Evolutionary conservation across 2,888 invertebrate genomes (phyloP).

Genomic region (Scaeva pyrastri): DNA sequence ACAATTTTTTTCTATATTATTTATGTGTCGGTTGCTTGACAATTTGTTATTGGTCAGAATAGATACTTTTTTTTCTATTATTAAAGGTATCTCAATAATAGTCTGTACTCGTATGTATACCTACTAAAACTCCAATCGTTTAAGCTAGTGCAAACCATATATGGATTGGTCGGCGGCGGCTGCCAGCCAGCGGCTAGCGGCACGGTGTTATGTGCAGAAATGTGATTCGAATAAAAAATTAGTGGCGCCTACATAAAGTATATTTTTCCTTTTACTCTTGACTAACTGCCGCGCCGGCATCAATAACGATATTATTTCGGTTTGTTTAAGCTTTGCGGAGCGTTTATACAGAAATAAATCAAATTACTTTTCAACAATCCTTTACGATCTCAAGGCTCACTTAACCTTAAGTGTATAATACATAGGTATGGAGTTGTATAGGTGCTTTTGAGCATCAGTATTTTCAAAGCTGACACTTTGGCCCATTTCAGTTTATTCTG

Average conservation of each 20-base stretch:
- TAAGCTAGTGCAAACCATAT: conserved; percentile 57
- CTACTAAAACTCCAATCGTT: conserved; percentile 47
- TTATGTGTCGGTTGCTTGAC: conserved; percentile 57
- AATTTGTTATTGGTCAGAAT: conserved; percentile 71
- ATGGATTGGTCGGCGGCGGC: conserved; percentile 43
- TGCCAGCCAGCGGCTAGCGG: neutral
- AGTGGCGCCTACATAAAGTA: conserved; percentile 59
- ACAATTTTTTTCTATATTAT: conserved; percentile 59
- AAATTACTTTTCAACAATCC: conserved; percentile 8
- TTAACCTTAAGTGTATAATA: neutral
- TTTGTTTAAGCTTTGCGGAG: neutral
- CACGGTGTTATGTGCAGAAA: conserved; percentile 55
- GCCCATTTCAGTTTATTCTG: conserved; percentile 11
- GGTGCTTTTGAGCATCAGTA: conserved; percentile 2
- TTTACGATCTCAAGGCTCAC: neutral
- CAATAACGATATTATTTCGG: conserved; percentile 50
- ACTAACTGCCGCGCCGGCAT: conserved; percentile 24
- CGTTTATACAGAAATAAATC: conserved; percentile 33
- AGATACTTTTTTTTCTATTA: conserved; percentile 60
- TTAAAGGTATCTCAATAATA: conserved; percentile 37
- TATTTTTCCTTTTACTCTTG: conserved; percentile 26
- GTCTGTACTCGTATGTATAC: too few species aligned
- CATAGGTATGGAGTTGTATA: neutral
- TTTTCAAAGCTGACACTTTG: conserved; percentile 28
- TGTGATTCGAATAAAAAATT: conserved; percentile 69